A percentile compares a stretch with the other conserved stretches of the same genome.
Conservation (phyloP, 2,888 invertebrate genomes). For the Limnephilus marmoratus region DNA sequence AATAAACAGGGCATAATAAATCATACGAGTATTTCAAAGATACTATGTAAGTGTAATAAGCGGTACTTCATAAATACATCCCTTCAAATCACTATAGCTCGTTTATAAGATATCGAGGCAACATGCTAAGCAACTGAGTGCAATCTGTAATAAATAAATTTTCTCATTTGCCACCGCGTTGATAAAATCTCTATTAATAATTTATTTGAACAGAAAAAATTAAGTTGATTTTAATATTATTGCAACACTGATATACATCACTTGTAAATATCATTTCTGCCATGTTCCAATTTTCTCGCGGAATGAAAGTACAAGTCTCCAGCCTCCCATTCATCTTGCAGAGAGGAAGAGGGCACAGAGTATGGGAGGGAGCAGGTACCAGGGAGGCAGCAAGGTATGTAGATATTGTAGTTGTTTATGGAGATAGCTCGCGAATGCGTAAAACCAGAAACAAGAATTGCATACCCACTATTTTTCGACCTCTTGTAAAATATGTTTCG, state of each 20-base stretch:
- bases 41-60: not conserved
- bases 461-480: not conserved
- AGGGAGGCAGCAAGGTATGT: not conserved
- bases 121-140: not conserved
- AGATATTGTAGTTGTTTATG: slow-evolving; percentile 15
- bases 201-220: slow-evolving; percentile 30
- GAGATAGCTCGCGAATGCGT: slow-evolving; percentile 6
- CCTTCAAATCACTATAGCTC: not conserved
- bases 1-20: not conserved
- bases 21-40: not conserved
- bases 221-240: slow-evolving; percentile 27
- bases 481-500: not conserved
- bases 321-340: slow-evolving; percentile 32
- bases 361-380: not conserved
- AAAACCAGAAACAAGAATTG: slow-evolving; percentile 24
- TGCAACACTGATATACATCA: slow-evolving; percentile 8
- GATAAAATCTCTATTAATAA: slow-evolving; percentile 38
- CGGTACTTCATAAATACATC: not conserved
- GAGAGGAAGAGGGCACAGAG: not conserved
- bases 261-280: slow-evolving; percentile 24
- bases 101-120: slow-evolving; percentile 18
- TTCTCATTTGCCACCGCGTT: slow-evolving; percentile 26
- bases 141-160: slow-evolving; percentile 27
- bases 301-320: slow-evolving; percentile 26
- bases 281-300: slow-evolving; percentile 41